Percentiles rank a stretch among this genome's conserved stretches.
phyloP scores from a whole-genome alignment of 92 coral and sea anemone species.

The Porites lobata region DNA sequence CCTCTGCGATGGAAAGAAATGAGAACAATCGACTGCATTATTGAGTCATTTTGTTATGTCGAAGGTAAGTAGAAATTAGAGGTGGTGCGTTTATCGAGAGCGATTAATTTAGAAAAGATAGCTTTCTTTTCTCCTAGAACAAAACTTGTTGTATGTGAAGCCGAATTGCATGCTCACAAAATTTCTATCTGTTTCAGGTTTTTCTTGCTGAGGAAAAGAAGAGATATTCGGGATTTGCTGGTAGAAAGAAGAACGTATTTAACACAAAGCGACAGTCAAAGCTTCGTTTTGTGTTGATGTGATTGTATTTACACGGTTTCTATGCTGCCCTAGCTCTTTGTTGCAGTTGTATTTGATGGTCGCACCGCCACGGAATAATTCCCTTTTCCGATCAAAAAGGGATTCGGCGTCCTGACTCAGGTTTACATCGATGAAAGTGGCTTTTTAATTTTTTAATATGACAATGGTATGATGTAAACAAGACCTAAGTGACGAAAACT shows the following conservation, averaged over 20 bases:
- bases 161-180: not conserved
- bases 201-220: not conserved
- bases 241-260: not conserved
- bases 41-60: conserved; percentile 2
- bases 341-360: too few relatives aligned
- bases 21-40: not conserved
- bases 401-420: too few relatives aligned
- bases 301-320: not conserved
- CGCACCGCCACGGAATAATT: too few relatives aligned
- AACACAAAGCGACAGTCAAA: not conserved
- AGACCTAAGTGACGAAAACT: not conserved
- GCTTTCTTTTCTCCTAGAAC: not conserved
- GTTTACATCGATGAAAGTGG: too few relatives aligned
- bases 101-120: not conserved
- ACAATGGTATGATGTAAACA: too few relatives aligned
- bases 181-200: not conserved
- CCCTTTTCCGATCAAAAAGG: too few relatives aligned
- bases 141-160: not conserved
- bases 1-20: conserved; percentile 7
- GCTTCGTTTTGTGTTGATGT: not conserved
- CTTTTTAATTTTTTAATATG: too few relatives aligned
- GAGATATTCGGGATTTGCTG: not conserved
- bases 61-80: not conserved
- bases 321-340: too few relatives aligned
- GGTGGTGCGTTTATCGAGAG: conserved; percentile 6